phyloP scores from a whole-genome alignment of 2,797 vertebrate species.

The Triplophysa bombifrons region DNA sequence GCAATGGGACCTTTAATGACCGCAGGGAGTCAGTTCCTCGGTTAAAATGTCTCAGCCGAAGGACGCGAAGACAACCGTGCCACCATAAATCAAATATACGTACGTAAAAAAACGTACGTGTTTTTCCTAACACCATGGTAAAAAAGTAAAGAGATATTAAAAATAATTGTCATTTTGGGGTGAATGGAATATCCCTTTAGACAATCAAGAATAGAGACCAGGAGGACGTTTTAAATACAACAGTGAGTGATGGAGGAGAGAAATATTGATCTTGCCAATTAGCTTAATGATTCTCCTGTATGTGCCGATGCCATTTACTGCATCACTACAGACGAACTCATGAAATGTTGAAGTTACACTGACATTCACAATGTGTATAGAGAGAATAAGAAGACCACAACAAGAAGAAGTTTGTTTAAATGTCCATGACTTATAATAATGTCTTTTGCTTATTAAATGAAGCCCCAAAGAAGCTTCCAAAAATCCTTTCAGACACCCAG shows the following conservation, averaged over 20 bases:
- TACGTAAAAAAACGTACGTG: too few relatives aligned
- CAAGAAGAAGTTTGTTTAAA: neutral
- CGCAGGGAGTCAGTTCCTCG: too few relatives aligned
- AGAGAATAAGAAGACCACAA: neutral
- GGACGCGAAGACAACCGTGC: too few relatives aligned
- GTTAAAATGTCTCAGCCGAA: too few relatives aligned
- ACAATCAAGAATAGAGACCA: neutral
- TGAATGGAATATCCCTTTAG: neutral
- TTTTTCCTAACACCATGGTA: too few relatives aligned
- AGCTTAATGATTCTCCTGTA: constrained; percentile 45
- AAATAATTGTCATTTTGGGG: neutral
- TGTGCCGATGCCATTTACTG: constrained; percentile 21
- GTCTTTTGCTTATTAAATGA: neutral
- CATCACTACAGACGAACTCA: constrained; percentile 19
- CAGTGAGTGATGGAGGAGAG: neutral
- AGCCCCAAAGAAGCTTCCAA: neutral
- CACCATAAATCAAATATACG: too few relatives aligned
- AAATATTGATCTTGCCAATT: constrained; percentile 17
- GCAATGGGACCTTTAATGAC: too few relatives aligned
- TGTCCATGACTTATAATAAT: neutral
- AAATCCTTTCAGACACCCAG: too few relatives aligned
- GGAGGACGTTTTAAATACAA: neutral
- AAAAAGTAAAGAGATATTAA: too few relatives aligned
- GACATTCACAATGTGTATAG: neutral
- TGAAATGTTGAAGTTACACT: neutral